Percentiles rank a stretch among this genome's conserved stretches.
phyloP scores from a whole-genome alignment of 2,113 vertebrate species.

The Smithornis capensis region DNA sequence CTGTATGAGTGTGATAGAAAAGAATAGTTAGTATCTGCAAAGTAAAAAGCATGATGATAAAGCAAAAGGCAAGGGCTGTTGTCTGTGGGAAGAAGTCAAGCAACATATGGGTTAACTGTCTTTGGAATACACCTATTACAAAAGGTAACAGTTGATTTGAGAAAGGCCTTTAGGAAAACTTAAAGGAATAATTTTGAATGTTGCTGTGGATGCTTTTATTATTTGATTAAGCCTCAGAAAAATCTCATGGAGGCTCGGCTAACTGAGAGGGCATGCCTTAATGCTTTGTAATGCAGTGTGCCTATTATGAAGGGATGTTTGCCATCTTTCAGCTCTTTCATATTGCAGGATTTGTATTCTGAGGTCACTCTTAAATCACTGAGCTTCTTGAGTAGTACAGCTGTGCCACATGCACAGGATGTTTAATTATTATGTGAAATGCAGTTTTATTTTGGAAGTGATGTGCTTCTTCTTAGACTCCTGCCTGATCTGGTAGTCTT shows the following conservation, averaged over 20 bases:
- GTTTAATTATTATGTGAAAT: background rate
- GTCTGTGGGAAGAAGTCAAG: background rate
- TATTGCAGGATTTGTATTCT: background rate
- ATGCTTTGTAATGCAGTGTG: background rate
- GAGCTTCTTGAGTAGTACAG: background rate
- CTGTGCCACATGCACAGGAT: rapidly evolving
- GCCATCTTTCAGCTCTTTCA: background rate
- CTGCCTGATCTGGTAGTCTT: background rate
- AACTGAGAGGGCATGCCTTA: background rate
- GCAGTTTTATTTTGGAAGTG: background rate
- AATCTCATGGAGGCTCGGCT: background rate
- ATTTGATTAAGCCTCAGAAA: background rate
- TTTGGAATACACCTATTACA: background rate
- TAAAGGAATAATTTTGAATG: background rate
- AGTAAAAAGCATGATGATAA: background rate
- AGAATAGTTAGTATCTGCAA: background rate
- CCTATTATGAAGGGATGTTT: background rate
- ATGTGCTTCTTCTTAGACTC: background rate
- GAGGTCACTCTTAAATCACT: background rate
- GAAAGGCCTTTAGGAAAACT: background rate
- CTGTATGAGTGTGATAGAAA: background rate
- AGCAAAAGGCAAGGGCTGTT: background rate
- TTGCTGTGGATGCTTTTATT: background rate
- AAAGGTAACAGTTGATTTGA: background rate
- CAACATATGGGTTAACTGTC: background rate